Evolutionary conservation across 2,797 vertebrate genomes (phyloP).

Genomic region (Mus minutoides): DNA sequence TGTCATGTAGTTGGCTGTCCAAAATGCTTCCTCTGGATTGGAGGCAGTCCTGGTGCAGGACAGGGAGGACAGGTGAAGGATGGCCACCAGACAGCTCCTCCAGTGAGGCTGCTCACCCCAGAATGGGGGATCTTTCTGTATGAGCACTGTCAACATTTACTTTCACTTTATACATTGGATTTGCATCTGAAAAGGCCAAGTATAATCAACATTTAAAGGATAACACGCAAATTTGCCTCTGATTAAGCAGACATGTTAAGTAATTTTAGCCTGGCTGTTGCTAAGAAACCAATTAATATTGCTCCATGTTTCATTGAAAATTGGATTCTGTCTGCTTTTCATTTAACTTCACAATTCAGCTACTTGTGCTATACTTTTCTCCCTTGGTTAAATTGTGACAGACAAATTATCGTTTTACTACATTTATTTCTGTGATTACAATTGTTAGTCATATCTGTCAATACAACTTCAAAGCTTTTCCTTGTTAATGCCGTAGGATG

Average conservation of each 20-base stretch:
- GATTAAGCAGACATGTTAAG: constrained; percentile 88
- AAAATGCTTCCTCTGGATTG: not conserved
- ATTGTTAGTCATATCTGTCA: constrained; percentile 78
- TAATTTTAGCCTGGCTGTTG: constrained; percentile 88
- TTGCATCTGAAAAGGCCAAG: constrained; percentile 89
- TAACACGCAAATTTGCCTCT: constrained; percentile 89
- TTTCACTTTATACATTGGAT: constrained; percentile 87
- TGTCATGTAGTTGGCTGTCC: not conserved
- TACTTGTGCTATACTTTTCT: constrained; percentile 67
- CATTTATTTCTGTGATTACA: constrained; percentile 79
- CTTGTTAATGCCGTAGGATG: constrained; percentile 45
- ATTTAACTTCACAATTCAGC: constrained; percentile 79
- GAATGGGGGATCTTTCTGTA: constrained; percentile 82
- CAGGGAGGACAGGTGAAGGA: not conserved
- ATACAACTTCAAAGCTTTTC: constrained; percentile 73
- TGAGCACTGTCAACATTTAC: constrained; percentile 89
- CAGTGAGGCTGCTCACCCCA: constrained; percentile 79
- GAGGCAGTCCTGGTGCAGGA: not conserved
- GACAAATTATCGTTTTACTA: constrained; percentile 77
- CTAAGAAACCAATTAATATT: constrained; percentile 89
- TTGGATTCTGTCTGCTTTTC: constrained; percentile 83
- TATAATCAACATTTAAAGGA: constrained; percentile 89
- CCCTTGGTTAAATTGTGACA: constrained; percentile 69
- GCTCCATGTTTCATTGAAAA: constrained; percentile 82
- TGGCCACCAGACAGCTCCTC: constrained; percentile 59